Percentiles rank a stretch among this genome's conserved stretches.
These are phyloP conservation scores for Montipora capitata DNA, from an alignment of 92 coral and sea anemone species.

Conservation along the genomic window DNA sequence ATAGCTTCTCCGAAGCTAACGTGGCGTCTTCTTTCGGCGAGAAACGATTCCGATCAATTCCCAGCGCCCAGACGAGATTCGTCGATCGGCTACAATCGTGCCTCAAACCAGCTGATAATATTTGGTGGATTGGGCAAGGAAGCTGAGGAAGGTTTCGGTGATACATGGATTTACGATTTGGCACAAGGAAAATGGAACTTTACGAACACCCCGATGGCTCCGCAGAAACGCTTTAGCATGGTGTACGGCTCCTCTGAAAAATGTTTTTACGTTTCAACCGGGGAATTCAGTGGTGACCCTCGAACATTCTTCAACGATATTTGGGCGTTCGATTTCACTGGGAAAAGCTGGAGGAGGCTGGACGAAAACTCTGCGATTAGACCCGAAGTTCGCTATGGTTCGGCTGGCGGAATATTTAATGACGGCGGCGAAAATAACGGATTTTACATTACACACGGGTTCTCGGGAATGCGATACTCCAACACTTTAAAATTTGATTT, in stretches of 20 bases:
- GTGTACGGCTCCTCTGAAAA: slow-evolving; percentile 82
- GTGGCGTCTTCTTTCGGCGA: slow-evolving; percentile 54
- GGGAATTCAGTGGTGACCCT: slow-evolving; percentile 64
- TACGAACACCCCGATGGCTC: slow-evolving; percentile 52
- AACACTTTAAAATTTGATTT: slow-evolving; percentile 91
- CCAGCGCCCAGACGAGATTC: slow-evolving; percentile 88
- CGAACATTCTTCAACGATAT: slow-evolving; percentile 82
- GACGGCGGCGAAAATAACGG: slow-evolving; percentile 57
- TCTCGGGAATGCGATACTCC: slow-evolving; percentile 84
- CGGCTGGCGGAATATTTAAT: slow-evolving; percentile 84
- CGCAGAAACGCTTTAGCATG: slow-evolving; percentile 92
- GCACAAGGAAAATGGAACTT: slow-evolving; percentile 67
- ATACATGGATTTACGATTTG: slow-evolving; percentile 86
- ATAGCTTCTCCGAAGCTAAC: slow-evolving; percentile 34
- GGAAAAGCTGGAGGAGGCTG: slow-evolving; percentile 72
- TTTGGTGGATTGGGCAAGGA: slow-evolving; percentile 80
- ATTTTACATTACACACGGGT: slow-evolving; percentile 92
- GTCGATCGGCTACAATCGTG: slow-evolving; percentile 78
- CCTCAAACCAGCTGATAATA: slow-evolving; percentile 59
- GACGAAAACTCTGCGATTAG: slow-evolving; percentile 51
- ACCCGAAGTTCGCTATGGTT: slow-evolving; percentile 90
- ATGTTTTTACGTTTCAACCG: slow-evolving; percentile 87
- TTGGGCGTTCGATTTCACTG: slow-evolving; percentile 60
- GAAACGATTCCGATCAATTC: slow-evolving; percentile 10
- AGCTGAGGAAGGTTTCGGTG: slow-evolving; percentile 37